Evolutionary conservation across 2,888 invertebrate genomes (phyloP).

Genomic region (Luffia ferchaultella): DNA sequence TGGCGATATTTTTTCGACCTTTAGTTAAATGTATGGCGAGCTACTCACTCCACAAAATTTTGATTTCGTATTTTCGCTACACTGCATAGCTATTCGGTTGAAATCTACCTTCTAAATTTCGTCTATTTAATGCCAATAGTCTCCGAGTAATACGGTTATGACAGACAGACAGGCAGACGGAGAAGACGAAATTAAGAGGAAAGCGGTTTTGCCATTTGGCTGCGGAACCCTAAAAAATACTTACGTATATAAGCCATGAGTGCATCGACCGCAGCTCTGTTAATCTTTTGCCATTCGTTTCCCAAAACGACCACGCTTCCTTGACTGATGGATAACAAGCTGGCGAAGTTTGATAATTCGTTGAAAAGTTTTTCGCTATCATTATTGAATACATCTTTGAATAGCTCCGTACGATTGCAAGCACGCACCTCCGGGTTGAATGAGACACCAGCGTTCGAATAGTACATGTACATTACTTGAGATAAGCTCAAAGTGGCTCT

Average conservation of each 20-base stretch:
- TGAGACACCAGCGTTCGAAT: conserved; percentile 68
- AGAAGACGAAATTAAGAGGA: neutral
- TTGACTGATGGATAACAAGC: conserved; percentile 44
- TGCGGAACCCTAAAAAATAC: conserved; percentile 17
- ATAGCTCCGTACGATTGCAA: conserved; percentile 59
- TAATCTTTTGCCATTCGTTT: conserved; percentile 51
- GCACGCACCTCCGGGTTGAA: conserved; percentile 65
- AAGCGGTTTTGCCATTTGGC: neutral
- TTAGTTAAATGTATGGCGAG: too few relatives aligned
- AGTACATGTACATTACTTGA: conserved; percentile 74
- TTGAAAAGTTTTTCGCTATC: conserved; percentile 36
- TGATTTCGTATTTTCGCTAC: too few relatives aligned
- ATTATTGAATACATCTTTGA: conserved; percentile 33
- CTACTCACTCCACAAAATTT: too few relatives aligned
- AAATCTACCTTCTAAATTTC: too few relatives aligned
- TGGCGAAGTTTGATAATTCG: conserved; percentile 49
- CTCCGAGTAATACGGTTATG: too few relatives aligned
- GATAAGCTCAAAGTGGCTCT: conserved; percentile 63
- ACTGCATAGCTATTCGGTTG: too few relatives aligned
- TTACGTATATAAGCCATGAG: conserved; percentile 62
- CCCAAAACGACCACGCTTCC: conserved; percentile 46
- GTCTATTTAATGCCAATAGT: too few relatives aligned
- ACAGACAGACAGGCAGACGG: neutral
- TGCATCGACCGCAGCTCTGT: conserved; percentile 47
- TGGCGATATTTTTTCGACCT: too few relatives aligned